A percentile compares a stretch with the other conserved stretches of the same genome.
phyloP scores from a whole-genome alignment of 2,888 invertebrate species.

The Shargacucullia verbasci region DNA sequence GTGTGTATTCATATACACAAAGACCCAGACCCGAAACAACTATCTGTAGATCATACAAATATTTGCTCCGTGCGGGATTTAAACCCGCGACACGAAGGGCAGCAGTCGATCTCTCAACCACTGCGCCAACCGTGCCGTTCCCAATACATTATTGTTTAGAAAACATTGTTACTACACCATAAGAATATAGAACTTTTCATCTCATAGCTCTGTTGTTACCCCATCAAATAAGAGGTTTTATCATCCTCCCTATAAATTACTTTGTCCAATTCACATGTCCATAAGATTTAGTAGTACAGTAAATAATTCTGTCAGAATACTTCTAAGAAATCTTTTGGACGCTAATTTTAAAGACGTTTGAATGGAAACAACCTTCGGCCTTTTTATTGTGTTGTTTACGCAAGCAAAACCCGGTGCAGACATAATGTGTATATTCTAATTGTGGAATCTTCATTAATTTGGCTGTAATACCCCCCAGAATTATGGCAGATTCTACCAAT shows the following conservation, averaged over 20 bases:
- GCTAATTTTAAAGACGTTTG: slow-evolving; percentile 63
- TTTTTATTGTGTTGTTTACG: slow-evolving; percentile 73
- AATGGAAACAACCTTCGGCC: slow-evolving; percentile 68
- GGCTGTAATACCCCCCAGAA: slow-evolving; percentile 62
- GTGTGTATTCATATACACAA: no score
- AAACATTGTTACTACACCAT: not conserved
- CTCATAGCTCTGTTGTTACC: slow-evolving; percentile 1
- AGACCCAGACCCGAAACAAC: no score
- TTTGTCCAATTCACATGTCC: slow-evolving; percentile 49
- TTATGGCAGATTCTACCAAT: slow-evolving; percentile 10
- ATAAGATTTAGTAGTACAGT: slow-evolving; percentile 47
- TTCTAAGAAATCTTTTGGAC: slow-evolving; percentile 53
- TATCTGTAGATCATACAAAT: no score
- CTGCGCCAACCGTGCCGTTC: no score
- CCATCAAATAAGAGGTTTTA: slow-evolving; percentile 16
- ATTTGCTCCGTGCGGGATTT: no score
- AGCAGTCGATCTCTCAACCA: no score
- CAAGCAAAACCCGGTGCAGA: slow-evolving; percentile 63
- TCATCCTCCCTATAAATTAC: slow-evolving; percentile 14
- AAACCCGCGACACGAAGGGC: no score
- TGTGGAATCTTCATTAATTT: slow-evolving; percentile 79
- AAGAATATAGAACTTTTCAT: not conserved
- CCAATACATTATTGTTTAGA: no score
- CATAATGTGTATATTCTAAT: slow-evolving; percentile 68
- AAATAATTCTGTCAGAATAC: slow-evolving; percentile 48